A percentile compares a stretch with the other conserved stretches of the same genome.
phyloP scores from a whole-genome alignment of 2,113 vertebrate genomes.

The Bubalus kerabau region DNA sequence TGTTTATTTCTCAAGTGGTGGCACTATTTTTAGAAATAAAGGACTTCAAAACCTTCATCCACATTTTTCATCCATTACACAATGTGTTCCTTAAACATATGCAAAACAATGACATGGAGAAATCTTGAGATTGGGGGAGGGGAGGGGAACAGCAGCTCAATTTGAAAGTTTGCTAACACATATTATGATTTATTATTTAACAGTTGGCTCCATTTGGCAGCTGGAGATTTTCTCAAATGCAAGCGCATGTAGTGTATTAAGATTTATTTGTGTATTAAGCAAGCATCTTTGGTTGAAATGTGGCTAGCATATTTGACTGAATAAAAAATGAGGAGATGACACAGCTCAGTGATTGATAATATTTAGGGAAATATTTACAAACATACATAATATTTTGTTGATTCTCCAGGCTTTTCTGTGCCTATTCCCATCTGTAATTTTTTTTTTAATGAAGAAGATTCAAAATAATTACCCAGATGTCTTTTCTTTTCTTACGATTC shows the following conservation, averaged over 20 bases:
- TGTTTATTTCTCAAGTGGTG: conserved; percentile 37
- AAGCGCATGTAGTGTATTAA: conserved; percentile 28
- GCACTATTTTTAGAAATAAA: conserved; percentile 44
- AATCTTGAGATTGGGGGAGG: neutral
- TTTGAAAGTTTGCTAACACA: conserved; percentile 49
- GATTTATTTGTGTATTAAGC: conserved; percentile 47
- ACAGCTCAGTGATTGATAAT: conserved; percentile 34
- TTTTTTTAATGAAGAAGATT: neutral
- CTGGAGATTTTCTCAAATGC: conserved; percentile 9
- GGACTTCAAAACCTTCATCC: conserved; percentile 32
- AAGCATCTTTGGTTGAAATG: conserved; percentile 43
- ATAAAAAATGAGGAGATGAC: conserved; percentile 14
- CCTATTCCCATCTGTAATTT: conserved; percentile 19
- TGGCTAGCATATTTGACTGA: conserved; percentile 41
- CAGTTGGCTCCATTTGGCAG: conserved; percentile 56
- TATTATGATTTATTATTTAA: conserved; percentile 54
- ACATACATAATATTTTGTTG: neutral
- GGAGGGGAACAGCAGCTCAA: neutral
- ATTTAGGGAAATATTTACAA: conserved; percentile 48
- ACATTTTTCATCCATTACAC: conserved; percentile 40
- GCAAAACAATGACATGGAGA: conserved; percentile 24
- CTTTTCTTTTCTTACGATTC: neutral
- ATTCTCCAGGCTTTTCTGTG: conserved; percentile 28
- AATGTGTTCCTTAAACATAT: neutral
- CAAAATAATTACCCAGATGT: neutral